Conservation (phyloP, 2,888 invertebrate species). For the Ischnura elegans region DNA sequence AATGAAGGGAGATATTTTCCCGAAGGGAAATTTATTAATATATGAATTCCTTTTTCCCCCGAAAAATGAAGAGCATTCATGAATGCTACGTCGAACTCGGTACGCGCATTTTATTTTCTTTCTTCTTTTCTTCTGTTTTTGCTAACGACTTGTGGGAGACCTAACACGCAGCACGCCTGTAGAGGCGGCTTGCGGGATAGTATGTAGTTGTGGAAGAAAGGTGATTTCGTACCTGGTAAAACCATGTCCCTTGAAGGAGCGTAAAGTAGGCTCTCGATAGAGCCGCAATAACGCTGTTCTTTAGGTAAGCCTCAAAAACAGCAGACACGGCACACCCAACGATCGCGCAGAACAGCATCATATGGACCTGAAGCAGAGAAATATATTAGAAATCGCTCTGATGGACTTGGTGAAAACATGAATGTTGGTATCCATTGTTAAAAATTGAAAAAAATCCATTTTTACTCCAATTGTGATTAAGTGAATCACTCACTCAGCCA, state of each 20-base stretch:
- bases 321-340: slow-evolving; percentile 74
- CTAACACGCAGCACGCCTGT: too few species aligned
- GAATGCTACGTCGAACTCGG: too few species aligned
- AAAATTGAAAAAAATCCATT: neutral
- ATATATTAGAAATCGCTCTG: neutral
- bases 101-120: too few species aligned
- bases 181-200: too few species aligned
- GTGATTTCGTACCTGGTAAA: slow-evolving; percentile 68
- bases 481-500: neutral
- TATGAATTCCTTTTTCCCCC: too few species aligned
- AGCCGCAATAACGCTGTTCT: slow-evolving; percentile 75
- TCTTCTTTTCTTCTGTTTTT: too few species aligned
- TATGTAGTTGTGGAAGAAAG: too few species aligned
- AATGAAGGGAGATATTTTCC: too few species aligned
- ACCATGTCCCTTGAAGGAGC: slow-evolving; percentile 77
- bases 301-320: slow-evolving; percentile 76
- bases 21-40: too few species aligned
- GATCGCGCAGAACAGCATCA: slow-evolving; percentile 77
- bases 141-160: too few species aligned
- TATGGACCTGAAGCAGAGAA: slow-evolving; percentile 75
- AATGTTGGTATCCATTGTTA: neutral
- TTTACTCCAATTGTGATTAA: neutral
- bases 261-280: slow-evolving; percentile 76
- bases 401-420: neutral
- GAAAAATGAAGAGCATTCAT: too few species aligned